Percentiles rank a stretch among this genome's conserved stretches.
These are phyloP conservation scores for Monodelphis domestica DNA, from an alignment of 2,797 vertebrate species.

Conservation along the genomic window DNA sequence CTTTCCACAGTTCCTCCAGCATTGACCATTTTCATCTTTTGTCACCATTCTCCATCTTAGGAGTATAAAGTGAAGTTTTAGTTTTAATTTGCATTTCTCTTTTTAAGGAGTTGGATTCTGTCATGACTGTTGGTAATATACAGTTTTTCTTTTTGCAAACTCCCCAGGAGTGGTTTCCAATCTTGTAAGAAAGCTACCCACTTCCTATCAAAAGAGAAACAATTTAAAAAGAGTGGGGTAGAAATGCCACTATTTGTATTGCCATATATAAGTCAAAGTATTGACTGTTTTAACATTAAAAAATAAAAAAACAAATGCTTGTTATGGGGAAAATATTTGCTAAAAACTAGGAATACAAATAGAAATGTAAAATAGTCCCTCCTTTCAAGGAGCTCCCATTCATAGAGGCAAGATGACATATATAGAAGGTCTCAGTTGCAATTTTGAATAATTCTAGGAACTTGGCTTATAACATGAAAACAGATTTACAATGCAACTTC, in stretches of 20 bases:
- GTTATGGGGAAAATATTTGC: background rate
- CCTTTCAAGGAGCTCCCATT: background rate
- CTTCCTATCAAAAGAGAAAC: too few relatives aligned
- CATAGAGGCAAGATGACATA: background rate
- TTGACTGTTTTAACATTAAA: background rate
- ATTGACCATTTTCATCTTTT: background rate
- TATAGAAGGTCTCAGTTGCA: background rate
- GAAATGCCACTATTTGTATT: background rate
- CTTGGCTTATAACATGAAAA: background rate
- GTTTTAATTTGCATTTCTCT: background rate
- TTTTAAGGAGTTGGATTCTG: background rate
- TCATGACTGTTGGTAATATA: background rate
- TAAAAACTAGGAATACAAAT: background rate
- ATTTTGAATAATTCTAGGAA: background rate
- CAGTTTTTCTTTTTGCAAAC: background rate
- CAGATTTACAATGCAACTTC: background rate
- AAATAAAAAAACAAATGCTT: background rate
- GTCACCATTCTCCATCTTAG: background rate
- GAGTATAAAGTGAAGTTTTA: background rate
- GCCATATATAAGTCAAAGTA: background rate
- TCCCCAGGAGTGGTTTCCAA: background rate
- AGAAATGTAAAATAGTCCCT: background rate
- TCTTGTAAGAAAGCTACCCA: background rate
- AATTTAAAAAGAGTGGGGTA: background rate
- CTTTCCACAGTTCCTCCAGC: too few relatives aligned